Evolutionary conservation across 30 jellyfish, hydroid and myxozoan genomes (phyloP).

Genomic region (Sanderia malayensis): DNA sequence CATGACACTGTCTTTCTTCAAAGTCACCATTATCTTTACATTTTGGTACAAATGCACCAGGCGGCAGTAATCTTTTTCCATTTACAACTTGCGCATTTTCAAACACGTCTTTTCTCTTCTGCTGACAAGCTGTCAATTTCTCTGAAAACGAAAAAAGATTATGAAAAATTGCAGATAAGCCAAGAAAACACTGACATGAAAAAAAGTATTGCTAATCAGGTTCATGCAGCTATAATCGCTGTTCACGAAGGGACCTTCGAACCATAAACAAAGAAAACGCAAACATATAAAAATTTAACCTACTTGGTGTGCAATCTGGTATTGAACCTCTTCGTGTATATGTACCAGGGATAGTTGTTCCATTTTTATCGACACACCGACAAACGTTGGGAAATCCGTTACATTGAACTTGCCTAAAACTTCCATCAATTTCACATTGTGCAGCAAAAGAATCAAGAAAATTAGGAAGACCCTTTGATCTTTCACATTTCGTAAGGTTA

Average conservation of each 20-base stretch:
- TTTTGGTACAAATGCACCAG: conserved; percentile 13
- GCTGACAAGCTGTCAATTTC: conserved; percentile 13
- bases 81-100: background rate
- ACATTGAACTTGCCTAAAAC: conserved; percentile 62
- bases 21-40: conserved; percentile 33
- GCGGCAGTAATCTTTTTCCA: background rate
- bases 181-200: no score
- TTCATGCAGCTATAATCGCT: no score
- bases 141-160: conserved; percentile 3
- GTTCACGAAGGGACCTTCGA: no score
- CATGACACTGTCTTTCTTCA: conserved; percentile 17
- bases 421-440: conserved; percentile 68
- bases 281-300: background rate
- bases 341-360: conserved; percentile 13
- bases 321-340: background rate
- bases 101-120: conserved; percentile 8
- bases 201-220: no score
- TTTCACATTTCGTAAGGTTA: background rate
- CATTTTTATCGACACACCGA: conserved; percentile 80
- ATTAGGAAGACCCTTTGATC: background rate
- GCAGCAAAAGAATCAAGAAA: background rate
- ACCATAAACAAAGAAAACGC: no score
- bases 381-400: conserved; percentile 70
- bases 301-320: conserved; percentile 21
- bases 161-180: no score